Evolutionary conservation across 2,797 vertebrate species (phyloP).

Genomic region (Cryptoprocta ferox): DNA sequence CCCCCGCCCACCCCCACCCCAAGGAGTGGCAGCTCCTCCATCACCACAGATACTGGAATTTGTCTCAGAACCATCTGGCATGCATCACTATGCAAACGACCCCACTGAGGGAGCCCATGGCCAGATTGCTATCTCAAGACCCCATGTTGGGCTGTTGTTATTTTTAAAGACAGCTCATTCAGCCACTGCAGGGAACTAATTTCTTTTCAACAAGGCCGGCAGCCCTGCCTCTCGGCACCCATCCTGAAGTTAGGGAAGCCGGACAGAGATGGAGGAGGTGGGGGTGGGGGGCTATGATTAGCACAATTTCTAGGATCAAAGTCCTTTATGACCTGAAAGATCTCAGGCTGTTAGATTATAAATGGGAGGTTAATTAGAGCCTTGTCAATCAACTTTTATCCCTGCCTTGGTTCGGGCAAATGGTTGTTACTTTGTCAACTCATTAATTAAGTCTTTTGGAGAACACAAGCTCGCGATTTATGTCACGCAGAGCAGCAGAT

Average conservation of each 20-base stretch:
- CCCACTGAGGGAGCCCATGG: conserved; percentile 63
- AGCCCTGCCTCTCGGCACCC: background rate
- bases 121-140: conserved; percentile 79
- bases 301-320: conserved; percentile 69
- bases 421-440: conserved; percentile 77
- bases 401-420: conserved; percentile 64
- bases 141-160: conserved; percentile 74
- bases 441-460: conserved; percentile 67
- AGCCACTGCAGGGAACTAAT: conserved; percentile 70
- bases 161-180: conserved; percentile 79
- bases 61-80: conserved; percentile 84
- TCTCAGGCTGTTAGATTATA: conserved; percentile 77
- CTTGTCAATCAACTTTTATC: conserved; percentile 83
- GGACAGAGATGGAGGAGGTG: background rate
- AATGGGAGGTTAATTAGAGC: conserved; percentile 83
- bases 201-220: conserved; percentile 46
- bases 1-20: background rate
- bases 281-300: conserved; percentile 1
- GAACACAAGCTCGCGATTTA: conserved; percentile 64
- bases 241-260: background rate
- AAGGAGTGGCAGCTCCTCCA: conserved; percentile 75
- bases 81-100: conserved; percentile 79
- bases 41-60: conserved; percentile 74
- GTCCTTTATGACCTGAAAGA: conserved; percentile 77
- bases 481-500: conserved; percentile 77